phyloP scores from a whole-genome alignment of 2,888 invertebrate genomes.

The Itoplectis maculator region DNA sequence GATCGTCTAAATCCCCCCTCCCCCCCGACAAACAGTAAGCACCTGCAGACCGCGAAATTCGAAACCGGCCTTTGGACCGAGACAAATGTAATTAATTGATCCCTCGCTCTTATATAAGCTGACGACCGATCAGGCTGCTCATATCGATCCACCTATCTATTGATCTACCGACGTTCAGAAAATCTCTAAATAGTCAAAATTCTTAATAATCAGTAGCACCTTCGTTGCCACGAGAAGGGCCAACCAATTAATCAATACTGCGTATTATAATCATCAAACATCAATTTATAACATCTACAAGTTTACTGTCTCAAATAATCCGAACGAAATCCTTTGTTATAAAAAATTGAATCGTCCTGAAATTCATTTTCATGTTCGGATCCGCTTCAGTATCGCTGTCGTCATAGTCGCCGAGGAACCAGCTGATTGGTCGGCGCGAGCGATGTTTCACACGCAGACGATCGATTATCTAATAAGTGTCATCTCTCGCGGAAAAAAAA shows the following conservation, averaged over 20 bases:
- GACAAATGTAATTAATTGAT: not conserved
- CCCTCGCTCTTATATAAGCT: not conserved
- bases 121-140: not conserved
- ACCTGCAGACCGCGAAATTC: not conserved
- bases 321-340: not conserved
- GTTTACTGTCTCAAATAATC: not conserved
- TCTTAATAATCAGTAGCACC: not conserved
- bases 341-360: not conserved
- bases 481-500: not conserved
- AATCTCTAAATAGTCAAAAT: not conserved
- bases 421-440: slow-evolving; percentile 28
- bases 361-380: not conserved
- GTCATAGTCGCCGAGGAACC: too few relatives aligned
- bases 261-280: not conserved
- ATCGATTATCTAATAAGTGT: slow-evolving; percentile 26
- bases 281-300: not conserved
- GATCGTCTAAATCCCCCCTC: not conserved
- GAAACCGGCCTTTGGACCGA: not conserved
- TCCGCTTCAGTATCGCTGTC: too few relatives aligned
- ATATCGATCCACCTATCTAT: not conserved
- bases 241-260: slow-evolving; percentile 2
- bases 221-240: not conserved
- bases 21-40: not conserved
- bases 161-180: not conserved
- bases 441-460: not conserved